phyloP scores from a whole-genome alignment of 2,797 vertebrate genomes.

The Semaprochilodus insignis region DNA sequence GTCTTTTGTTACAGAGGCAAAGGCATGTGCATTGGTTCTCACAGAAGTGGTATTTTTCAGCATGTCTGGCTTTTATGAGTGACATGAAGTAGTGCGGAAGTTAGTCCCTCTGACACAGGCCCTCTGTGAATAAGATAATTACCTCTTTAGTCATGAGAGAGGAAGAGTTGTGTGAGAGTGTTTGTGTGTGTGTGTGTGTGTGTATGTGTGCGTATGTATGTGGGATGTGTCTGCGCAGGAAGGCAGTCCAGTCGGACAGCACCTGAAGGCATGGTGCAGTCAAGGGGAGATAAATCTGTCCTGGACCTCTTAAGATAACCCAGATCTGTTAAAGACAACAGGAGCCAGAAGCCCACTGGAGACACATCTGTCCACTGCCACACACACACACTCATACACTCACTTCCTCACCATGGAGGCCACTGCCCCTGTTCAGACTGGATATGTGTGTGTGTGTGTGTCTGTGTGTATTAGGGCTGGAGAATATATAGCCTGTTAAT shows the following conservation, averaged over 20 bases:
- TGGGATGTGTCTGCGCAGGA: conserved; percentile 62
- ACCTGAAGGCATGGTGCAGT: conserved; percentile 63
- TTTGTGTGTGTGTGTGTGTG: conserved; percentile 13
- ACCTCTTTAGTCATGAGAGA: conserved; percentile 47
- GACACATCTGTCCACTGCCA: conserved; percentile 55
- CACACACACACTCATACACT: conserved; percentile 13
- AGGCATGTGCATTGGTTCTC: too few species aligned
- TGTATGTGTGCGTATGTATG: conserved; percentile 15
- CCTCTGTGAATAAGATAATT: conserved; percentile 71
- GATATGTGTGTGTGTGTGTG: background rate
- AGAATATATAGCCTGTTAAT: background rate
- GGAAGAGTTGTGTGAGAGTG: background rate
- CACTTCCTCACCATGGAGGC: conserved; percentile 20
- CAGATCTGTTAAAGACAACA: conserved; percentile 66
- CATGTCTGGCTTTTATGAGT: conserved; percentile 70
- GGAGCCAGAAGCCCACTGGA: conserved; percentile 52
- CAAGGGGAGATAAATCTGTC: conserved; percentile 64
- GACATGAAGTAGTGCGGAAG: conserved; percentile 71
- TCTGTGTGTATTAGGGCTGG: background rate
- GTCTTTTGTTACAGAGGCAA: background rate
- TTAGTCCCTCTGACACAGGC: conserved; percentile 65
- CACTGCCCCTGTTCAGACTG: conserved; percentile 3
- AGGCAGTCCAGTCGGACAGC: conserved; percentile 66
- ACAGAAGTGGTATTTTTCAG: background rate
- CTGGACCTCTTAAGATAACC: conserved; percentile 61